These are phyloP conservation scores for Diplodus puntazzo DNA, from an alignment of 2,797 vertebrate genomes.

Conservation along the genomic window DNA sequence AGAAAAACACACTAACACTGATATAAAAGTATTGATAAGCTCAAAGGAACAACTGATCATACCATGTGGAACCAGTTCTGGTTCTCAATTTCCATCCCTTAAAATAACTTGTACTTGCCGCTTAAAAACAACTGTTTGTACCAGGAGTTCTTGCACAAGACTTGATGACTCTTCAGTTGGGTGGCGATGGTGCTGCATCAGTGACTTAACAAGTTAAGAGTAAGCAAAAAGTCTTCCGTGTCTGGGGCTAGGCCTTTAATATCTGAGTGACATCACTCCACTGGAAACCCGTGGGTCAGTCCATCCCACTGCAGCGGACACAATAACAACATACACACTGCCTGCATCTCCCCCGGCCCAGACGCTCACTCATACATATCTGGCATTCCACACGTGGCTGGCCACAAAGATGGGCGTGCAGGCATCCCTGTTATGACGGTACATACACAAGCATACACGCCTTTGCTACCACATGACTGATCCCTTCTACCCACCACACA, in stretches of 20 bases:
- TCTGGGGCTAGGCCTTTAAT: conserved; percentile 12
- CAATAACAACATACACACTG: conserved; percentile 68
- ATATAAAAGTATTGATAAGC: no score
- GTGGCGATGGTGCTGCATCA: neutral
- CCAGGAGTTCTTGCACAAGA: neutral
- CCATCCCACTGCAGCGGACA: conserved; percentile 43
- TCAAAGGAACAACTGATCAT: no score
- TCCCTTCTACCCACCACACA: conserved; percentile 65
- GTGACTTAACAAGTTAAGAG: neutral
- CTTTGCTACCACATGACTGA: conserved; percentile 68
- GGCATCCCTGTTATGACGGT: conserved; percentile 73
- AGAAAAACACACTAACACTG: no score
- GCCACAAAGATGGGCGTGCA: conserved; percentile 75
- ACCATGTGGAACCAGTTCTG: no score
- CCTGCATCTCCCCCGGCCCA: conserved; percentile 42
- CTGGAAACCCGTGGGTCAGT: conserved; percentile 5
- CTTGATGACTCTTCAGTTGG: neutral
- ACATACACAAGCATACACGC: conserved; percentile 61
- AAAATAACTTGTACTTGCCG: neutral
- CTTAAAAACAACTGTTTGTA: neutral
- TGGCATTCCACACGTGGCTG: conserved; percentile 80
- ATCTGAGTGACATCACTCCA: conserved; percentile 10
- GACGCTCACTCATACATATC: conserved; percentile 83
- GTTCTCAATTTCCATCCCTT: no score
- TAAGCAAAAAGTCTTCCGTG: conserved; percentile 24